A percentile compares a stretch with the other conserved stretches of the same genome.
Evolutionary conservation across 2,888 invertebrate species (phyloP).

Genomic region (Perdita meconis): DNA sequence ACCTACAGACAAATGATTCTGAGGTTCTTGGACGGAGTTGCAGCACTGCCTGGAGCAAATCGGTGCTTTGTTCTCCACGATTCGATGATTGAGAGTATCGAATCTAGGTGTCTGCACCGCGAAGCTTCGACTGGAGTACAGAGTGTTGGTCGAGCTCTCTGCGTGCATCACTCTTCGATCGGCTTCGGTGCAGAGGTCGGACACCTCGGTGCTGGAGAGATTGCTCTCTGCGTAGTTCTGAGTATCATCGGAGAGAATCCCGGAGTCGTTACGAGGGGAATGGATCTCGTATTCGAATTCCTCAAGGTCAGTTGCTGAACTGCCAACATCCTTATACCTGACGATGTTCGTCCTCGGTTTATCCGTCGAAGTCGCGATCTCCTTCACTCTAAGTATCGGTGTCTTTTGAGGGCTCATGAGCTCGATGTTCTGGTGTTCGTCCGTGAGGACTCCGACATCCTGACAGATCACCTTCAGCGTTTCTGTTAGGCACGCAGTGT

Average conservation of each 20-base stretch:
- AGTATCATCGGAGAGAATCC: slow-evolving; percentile 74
- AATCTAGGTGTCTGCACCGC: slow-evolving; percentile 64
- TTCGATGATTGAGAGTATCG: slow-evolving; percentile 11
- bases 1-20: not conserved
- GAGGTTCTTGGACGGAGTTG: slow-evolving; percentile 6
- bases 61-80: slow-evolving; percentile 7
- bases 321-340: slow-evolving; percentile 73
- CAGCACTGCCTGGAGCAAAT: slow-evolving; percentile 42
- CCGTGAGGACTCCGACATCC: slow-evolving; percentile 77
- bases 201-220: slow-evolving; percentile 64
- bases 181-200: slow-evolving; percentile 55
- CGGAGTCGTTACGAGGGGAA: slow-evolving; percentile 75
- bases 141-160: slow-evolving; percentile 76
- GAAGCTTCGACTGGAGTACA: slow-evolving; percentile 50
- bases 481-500: slow-evolving; percentile 74
- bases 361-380: slow-evolving; percentile 78
- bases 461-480: slow-evolving; percentile 62
- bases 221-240: slow-evolving; percentile 73
- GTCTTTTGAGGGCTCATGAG: not conserved
- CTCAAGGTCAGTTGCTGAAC: slow-evolving; percentile 73
- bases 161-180: slow-evolving; percentile 52
- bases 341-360: slow-evolving; percentile 60
- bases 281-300: slow-evolving; percentile 66
- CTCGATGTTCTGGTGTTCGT: slow-evolving; percentile 72
- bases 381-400: slow-evolving; percentile 76